These are phyloP conservation scores for Pleuronectes platessa DNA, from an alignment of 2,113 vertebrate genomes.

Conservation along the genomic window DNA sequence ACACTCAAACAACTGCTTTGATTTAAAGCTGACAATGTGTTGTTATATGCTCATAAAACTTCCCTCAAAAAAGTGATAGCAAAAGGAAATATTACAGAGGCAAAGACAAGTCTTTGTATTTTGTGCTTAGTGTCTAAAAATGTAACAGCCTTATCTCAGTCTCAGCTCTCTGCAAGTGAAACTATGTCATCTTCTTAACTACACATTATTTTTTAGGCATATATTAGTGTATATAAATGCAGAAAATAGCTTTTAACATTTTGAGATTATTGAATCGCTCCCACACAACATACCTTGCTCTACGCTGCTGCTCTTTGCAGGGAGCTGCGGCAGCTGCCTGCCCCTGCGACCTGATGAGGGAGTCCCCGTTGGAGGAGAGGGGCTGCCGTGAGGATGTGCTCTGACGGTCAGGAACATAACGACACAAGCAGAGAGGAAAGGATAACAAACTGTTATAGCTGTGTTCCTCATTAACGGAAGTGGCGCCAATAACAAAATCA, in stretches of 20 bases:
- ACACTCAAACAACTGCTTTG: too few relatives aligned
- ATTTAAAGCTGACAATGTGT: too few relatives aligned
- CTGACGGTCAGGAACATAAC: slow-evolving; percentile 74
- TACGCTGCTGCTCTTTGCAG: slow-evolving; percentile 91
- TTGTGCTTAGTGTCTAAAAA: too few relatives aligned
- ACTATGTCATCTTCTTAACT: too few relatives aligned
- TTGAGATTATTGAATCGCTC: not conserved
- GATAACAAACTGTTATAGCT: not conserved
- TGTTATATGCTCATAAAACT: too few relatives aligned
- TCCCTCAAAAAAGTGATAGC: too few relatives aligned
- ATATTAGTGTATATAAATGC: not conserved
- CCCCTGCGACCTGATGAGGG: slow-evolving; percentile 88
- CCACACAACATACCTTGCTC: slow-evolving; percentile 89
- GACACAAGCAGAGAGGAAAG: slow-evolving; percentile 36
- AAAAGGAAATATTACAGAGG: too few relatives aligned
- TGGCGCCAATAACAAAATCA: not conserved
- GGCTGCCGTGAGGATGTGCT: slow-evolving; percentile 86
- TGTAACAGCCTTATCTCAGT: too few relatives aligned
- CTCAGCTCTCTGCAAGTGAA: too few relatives aligned
- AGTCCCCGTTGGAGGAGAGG: slow-evolving; percentile 86
- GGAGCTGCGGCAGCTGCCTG: slow-evolving; percentile 95
- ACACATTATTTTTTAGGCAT: too few relatives aligned
- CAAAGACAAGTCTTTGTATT: too few relatives aligned
- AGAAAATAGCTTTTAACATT: not conserved
- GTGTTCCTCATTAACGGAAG: not conserved